A percentile compares a stretch with the other conserved stretches of the same genome.
Conservation (phyloP, 2,113 vertebrate genomes). For the Myodes glareolus region DNA sequence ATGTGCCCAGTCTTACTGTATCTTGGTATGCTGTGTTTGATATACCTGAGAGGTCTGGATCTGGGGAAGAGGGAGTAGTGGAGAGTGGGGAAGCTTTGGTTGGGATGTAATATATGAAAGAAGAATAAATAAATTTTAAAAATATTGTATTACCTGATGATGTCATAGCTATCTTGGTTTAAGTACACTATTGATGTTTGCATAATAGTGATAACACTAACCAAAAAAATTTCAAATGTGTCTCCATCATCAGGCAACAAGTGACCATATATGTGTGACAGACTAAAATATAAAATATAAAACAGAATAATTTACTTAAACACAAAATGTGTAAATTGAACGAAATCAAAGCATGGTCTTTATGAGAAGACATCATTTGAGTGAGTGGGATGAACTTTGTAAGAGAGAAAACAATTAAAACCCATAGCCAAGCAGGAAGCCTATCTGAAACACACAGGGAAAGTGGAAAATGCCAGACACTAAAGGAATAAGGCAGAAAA, state of each 20-base stretch:
- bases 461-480: no score
- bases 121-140: no score
- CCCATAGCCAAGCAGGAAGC: not conserved
- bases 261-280: not conserved
- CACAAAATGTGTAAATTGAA: not conserved
- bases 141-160: not conserved
- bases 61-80: no score
- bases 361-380: not conserved
- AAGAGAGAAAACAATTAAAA: not conserved
- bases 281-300: not conserved
- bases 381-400: not conserved
- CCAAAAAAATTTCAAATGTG: not conserved
- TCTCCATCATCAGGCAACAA: not conserved
- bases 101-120: no score
- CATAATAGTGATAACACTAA: not conserved
- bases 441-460: not conserved
- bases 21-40: no score
- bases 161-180: not conserved
- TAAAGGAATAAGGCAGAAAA: not conserved
- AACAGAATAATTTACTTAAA: not conserved
- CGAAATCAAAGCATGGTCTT: not conserved
- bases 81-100: no score
- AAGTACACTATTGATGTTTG: not conserved
- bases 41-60: no score
- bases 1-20: no score